These are phyloP conservation scores for Anticlea derivata DNA, from an alignment of 2,888 invertebrate genomes.

Conservation along the genomic window DNA sequence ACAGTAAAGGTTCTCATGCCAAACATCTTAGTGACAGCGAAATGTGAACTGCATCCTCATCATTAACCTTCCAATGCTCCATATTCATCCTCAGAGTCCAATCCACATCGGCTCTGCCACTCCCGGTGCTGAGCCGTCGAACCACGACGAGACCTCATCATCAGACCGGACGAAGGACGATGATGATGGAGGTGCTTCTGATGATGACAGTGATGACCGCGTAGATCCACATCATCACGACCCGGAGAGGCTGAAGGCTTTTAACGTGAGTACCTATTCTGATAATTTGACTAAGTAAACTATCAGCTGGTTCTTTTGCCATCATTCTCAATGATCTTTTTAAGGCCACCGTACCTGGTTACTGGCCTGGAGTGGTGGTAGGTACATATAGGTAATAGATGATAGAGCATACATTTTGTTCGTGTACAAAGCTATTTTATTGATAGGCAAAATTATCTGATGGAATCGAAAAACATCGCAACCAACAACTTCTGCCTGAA, in stretches of 20 bases:
- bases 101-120: conserved; percentile 83
- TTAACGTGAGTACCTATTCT: conserved; percentile 92
- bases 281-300: too few species aligned
- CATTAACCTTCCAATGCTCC: not conserved
- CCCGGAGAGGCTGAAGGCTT: conserved; percentile 97
- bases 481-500: too few species aligned
- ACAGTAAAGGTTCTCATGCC: too few species aligned
- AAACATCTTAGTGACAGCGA: not conserved
- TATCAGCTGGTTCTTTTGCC: too few species aligned
- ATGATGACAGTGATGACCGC: conserved; percentile 96
- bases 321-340: too few species aligned
- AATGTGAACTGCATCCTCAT: not conserved
- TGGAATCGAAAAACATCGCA: too few species aligned
- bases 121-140: conserved; percentile 80
- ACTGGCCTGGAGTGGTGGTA: too few species aligned
- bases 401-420: too few species aligned
- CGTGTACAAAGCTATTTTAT: too few species aligned
- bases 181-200: conserved; percentile 83
- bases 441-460: too few species aligned
- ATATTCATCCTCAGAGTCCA: conserved; percentile 83
- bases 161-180: conserved; percentile 95
- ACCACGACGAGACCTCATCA: conserved; percentile 94
- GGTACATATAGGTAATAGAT: too few species aligned
- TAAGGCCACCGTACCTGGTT: too few species aligned
- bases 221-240: conserved; percentile 94